These are phyloP conservation scores for Neopelma chrysocephalum DNA, from an alignment of 2,797 vertebrate genomes.

Conservation along the genomic window DNA sequence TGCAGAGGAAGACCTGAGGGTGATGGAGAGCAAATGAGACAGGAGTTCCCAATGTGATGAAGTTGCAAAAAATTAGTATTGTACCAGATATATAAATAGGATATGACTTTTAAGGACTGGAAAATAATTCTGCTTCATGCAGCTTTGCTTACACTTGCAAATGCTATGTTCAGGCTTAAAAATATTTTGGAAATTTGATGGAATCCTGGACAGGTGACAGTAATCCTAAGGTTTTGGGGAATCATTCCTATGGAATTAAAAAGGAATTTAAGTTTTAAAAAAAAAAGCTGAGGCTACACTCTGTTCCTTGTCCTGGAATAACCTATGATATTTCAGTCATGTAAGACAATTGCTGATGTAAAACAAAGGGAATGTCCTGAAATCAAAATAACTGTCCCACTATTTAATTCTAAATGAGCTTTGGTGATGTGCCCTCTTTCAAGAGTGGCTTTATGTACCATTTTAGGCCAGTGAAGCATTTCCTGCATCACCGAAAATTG, in stretches of 20 bases:
- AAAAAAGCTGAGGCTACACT: neutral
- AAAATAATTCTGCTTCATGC: constrained; percentile 18
- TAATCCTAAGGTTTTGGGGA: neutral
- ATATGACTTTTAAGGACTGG: constrained; percentile 1
- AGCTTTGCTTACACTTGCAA: neutral
- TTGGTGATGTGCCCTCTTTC: neutral
- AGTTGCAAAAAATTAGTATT: constrained; percentile 20
- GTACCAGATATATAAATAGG: constrained; percentile 15
- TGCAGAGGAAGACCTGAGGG: constrained; percentile 13
- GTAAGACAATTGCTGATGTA: neutral
- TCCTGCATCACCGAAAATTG: neutral
- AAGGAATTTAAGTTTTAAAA: neutral
- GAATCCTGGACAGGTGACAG: neutral
- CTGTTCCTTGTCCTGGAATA: neutral
- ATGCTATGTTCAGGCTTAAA: neutral
- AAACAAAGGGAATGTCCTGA: neutral
- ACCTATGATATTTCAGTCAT: neutral
- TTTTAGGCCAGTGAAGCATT: neutral
- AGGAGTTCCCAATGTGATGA: constrained; percentile 28
- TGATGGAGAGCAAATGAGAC: constrained; percentile 38
- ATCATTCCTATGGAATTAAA: neutral
- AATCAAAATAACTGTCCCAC: neutral
- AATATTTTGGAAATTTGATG: neutral
- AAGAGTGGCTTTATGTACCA: neutral
- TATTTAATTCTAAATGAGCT: neutral